Conservation (phyloP, 2,113 vertebrate species). For the Polyodon spathula region DNA sequence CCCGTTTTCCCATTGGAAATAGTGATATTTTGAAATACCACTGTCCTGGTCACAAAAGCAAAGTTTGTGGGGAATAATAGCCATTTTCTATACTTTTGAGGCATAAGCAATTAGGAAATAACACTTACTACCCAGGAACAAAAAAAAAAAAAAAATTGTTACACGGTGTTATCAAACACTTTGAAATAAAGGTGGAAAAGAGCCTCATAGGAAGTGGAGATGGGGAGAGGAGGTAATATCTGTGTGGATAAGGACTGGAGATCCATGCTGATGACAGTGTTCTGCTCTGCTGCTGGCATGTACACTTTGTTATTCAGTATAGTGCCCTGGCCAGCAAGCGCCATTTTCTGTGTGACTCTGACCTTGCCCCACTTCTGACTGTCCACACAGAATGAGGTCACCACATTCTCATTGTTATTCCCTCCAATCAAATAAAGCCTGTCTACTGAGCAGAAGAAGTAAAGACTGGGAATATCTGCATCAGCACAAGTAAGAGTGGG, state of each 20-base stretch:
- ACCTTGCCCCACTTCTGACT: conserved; percentile 44
- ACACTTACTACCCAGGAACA: too few species aligned
- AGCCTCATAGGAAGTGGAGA: conserved; percentile 49
- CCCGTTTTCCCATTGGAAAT: too few species aligned
- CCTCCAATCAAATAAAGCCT: conserved; percentile 55
- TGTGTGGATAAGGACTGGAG: conserved; percentile 33
- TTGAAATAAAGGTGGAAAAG: conserved; percentile 51
- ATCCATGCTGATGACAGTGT: conserved; percentile 38
- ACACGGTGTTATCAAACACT: background rate
- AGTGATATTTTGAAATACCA: too few species aligned
- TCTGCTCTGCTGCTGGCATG: conserved; percentile 47
- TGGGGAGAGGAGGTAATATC: conserved; percentile 42
- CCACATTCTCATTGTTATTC: conserved; percentile 47
- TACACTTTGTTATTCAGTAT: conserved; percentile 33
- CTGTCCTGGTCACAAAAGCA: too few species aligned
- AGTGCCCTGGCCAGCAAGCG: conserved; percentile 53
- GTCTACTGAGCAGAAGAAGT: conserved; percentile 56
- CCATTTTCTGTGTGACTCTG: conserved; percentile 36
- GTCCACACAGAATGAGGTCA: conserved; percentile 49
- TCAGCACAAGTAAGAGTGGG: conserved; percentile 53
- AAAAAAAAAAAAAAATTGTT: too few species aligned
- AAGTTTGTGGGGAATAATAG: too few species aligned
- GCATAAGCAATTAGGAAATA: too few species aligned
- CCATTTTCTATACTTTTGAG: too few species aligned
- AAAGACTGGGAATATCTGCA: conserved; percentile 48